Percentiles rank a stretch among this genome's conserved stretches.
Evolutionary conservation across 1,140 invertebrate species (phyloP).

Genomic region (Aleiodes sp.): DNA sequence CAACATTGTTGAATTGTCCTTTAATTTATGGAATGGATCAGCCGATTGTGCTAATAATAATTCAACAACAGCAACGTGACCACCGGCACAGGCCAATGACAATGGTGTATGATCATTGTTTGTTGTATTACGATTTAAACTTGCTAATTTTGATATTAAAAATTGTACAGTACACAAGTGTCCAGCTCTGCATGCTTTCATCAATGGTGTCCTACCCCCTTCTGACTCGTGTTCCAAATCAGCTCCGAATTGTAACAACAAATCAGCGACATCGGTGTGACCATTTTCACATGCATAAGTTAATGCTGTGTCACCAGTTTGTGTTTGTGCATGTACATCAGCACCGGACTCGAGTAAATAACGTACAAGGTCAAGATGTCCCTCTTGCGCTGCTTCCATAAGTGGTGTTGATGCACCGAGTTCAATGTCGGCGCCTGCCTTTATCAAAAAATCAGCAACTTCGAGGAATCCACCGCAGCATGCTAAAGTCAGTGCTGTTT

Average conservation of each 20-base stretch:
- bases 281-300: slow-evolving; percentile 98
- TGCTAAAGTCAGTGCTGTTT: slow-evolving; percentile 95
- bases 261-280: slow-evolving; percentile 91
- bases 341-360: slow-evolving; percentile 86
- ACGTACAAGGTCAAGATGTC: slow-evolving; percentile 92
- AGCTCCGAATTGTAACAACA: slow-evolving; percentile 89
- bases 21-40: slow-evolving; percentile 95
- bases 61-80: slow-evolving; percentile 92
- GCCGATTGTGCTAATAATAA: slow-evolving; percentile 88
- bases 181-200: slow-evolving; percentile 99
- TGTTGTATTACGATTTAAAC: slow-evolving; percentile 93
- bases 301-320: slow-evolving; percentile 95
- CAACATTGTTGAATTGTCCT: slow-evolving; percentile 98
- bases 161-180: slow-evolving; percentile 98
- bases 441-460: slow-evolving; percentile 96
- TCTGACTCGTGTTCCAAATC: slow-evolving; percentile 95
- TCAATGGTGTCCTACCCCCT: slow-evolving; percentile 93
- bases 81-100: slow-evolving; percentile 95
- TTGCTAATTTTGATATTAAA: slow-evolving; percentile 91
- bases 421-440: slow-evolving; percentile 95
- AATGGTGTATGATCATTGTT: slow-evolving; percentile 98
- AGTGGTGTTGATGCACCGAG: slow-evolving; percentile 95
- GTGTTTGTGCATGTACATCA: slow-evolving; percentile 93
- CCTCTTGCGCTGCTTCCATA: slow-evolving; percentile 98
- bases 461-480: slow-evolving; percentile 98